Conservation (phyloP, 2,797 vertebrate species). For the Malurus splendens region DNA sequence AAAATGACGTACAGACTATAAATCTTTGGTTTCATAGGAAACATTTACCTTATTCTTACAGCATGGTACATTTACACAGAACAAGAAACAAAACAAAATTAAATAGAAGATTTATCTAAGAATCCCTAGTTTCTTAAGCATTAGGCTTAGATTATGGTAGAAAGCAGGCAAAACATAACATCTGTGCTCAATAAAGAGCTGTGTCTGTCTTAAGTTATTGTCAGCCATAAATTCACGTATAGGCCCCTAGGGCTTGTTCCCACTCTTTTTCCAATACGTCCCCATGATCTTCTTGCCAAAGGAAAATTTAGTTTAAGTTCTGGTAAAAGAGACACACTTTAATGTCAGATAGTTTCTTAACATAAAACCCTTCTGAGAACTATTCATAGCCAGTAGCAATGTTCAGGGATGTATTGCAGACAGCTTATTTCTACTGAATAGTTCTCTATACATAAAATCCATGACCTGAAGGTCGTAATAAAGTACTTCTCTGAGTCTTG, state of each 20-base stretch:
- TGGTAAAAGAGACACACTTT: conserved; percentile 16
- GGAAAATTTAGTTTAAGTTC: conserved; percentile 46
- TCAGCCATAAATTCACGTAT: conserved; percentile 50
- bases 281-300: conserved; percentile 32
- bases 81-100: neutral
- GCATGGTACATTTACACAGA: neutral
- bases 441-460: conserved; percentile 12
- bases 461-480: neutral
- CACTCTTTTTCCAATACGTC: neutral
- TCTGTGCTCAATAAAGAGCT: conserved; percentile 50
- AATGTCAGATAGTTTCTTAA: conserved; percentile 1
- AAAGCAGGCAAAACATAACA: conserved; percentile 47
- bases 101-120: neutral
- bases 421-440: neutral
- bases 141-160: neutral
- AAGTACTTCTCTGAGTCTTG: neutral
- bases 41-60: neutral
- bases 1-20: neutral
- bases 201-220: conserved; percentile 51
- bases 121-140: neutral
- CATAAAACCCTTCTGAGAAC: conserved; percentile 37
- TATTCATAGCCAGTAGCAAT: conserved; percentile 10
- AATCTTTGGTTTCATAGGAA: neutral
- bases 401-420: neutral
- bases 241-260: conserved; percentile 27